Evolutionary conservation across 2,113 vertebrate genomes (phyloP).

Genomic region (Epinephelus fuscoguttatus): DNA sequence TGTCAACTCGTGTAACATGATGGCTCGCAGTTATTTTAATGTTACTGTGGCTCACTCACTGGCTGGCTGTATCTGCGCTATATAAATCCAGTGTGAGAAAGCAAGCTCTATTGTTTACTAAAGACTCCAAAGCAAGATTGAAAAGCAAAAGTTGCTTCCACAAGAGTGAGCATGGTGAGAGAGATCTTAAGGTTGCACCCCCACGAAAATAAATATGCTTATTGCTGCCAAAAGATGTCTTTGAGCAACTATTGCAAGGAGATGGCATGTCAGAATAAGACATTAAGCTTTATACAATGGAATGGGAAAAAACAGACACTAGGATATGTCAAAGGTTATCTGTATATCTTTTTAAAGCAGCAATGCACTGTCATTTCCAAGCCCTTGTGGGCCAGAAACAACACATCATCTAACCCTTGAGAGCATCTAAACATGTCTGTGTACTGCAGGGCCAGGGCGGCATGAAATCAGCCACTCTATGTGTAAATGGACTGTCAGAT

Average conservation of each 20-base stretch:
- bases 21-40: background rate
- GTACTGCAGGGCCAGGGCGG: conserved; percentile 63
- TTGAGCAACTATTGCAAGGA: conserved; percentile 40
- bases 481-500: conserved; percentile 81
- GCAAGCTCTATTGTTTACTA: conserved; percentile 1
- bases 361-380: conserved; percentile 68
- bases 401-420: conserved; percentile 70
- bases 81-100: background rate
- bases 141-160: conserved; percentile 9
- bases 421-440: conserved; percentile 63
- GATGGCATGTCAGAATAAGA: conserved; percentile 45
- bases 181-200: conserved; percentile 31
- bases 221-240: conserved; percentile 56
- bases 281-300: conserved; percentile 18
- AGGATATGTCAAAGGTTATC: conserved; percentile 64
- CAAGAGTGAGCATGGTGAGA: conserved; percentile 3
- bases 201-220: conserved; percentile 48
- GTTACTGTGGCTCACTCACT: background rate
- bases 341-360: conserved; percentile 63
- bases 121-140: background rate
- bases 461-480: conserved; percentile 83
- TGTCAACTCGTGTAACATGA: background rate
- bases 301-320: background rate
- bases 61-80: background rate
- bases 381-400: conserved; percentile 67